Base-by-base conservation (phyloP, 2,797 vertebrate species). In the Acrossocheilus wenchowensis region DNA sequence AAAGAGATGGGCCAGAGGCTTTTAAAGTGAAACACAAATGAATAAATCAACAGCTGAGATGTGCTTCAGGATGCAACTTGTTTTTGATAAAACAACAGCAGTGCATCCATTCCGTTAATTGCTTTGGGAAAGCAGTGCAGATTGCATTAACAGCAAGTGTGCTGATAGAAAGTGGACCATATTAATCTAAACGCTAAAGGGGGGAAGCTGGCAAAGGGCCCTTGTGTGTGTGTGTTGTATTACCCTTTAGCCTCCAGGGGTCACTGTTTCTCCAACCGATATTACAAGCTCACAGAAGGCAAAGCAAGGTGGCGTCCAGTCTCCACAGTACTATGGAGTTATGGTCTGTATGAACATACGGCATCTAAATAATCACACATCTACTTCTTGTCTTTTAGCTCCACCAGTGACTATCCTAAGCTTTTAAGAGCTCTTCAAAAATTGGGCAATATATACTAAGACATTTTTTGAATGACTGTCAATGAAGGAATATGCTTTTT, bases 21-120 rank as follows among this genome's bases (percentile, higher is more conserved):
- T 87, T 94, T 92, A 92, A 92, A 93, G 91, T 93, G 23, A 94
- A 94, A 94, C 92, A 93, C 90, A 89, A 91, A 95, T 94, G 93
- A 95, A 95, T 95, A 94, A 96, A 94, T 96, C 92, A 94, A 92
- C 90, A 90, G 92, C 93, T 95, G 90, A 92, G 92, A 90, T 91
- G 92, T 90, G 86, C 92, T 90, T 95, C 94, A 94, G 93, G 91
- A 95, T 92, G 91, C 92, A 93, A 93, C 93, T 94, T 94, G 94
- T 93, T 96, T 94, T 93, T 94, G 94, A 94, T 94, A 95, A 95
- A 94, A 94, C 91, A 93, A 89, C 88, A 81, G 92, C 90, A 91
- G 92, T 90, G 92, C 90, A 92, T 91, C 87, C 91, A 88, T 91
- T 93, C 75, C 41, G 89, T 93, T 96, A 95, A 96, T 95, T 95